Conservation (phyloP, 1,140 invertebrate genomes). For the Drosophila chauvacae region DNA sequence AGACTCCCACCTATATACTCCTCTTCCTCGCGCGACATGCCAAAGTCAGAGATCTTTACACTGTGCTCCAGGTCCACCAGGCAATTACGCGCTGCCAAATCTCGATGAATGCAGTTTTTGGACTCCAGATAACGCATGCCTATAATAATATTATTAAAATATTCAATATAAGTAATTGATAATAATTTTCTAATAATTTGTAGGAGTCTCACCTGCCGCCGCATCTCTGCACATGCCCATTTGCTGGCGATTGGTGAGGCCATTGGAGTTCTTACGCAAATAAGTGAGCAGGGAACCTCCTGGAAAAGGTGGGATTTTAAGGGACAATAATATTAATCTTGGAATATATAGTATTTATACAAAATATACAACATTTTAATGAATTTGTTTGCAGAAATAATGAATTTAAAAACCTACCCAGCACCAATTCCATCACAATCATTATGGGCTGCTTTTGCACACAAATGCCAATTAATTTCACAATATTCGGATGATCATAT, state of each 20-base stretch:
- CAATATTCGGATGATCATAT: conserved; percentile 98
- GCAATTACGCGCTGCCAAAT: conserved; percentile 98
- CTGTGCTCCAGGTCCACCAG: conserved; percentile 90
- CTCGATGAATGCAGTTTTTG: conserved; percentile 98
- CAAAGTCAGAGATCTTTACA: conserved; percentile 99
- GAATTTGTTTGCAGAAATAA: background rate
- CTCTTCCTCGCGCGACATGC: conserved; percentile 98
- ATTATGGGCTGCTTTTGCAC: conserved; percentile 99
- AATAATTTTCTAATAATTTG: background rate
- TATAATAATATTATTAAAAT: conserved; percentile 2
- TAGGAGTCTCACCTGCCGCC: conserved; percentile 88
- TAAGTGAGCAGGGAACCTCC: conserved; percentile 95
- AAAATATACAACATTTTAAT: background rate
- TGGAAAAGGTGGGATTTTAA: conserved; percentile 80
- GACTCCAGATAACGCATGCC: conserved; percentile 97
- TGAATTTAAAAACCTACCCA: conserved; percentile 30
- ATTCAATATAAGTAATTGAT: background rate
- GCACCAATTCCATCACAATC: conserved; percentile 96
- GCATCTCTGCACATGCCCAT: conserved; percentile 97
- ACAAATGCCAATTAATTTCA: conserved; percentile 98
- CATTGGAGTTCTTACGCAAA: conserved; percentile 91
- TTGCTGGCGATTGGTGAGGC: conserved; percentile 89
- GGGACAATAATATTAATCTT: background rate
- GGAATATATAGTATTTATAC: background rate
- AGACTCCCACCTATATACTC: conserved; percentile 90